Evolutionary conservation across 2,113 vertebrate genomes (phyloP).

Genomic region (Ammospiza caudacuta): DNA sequence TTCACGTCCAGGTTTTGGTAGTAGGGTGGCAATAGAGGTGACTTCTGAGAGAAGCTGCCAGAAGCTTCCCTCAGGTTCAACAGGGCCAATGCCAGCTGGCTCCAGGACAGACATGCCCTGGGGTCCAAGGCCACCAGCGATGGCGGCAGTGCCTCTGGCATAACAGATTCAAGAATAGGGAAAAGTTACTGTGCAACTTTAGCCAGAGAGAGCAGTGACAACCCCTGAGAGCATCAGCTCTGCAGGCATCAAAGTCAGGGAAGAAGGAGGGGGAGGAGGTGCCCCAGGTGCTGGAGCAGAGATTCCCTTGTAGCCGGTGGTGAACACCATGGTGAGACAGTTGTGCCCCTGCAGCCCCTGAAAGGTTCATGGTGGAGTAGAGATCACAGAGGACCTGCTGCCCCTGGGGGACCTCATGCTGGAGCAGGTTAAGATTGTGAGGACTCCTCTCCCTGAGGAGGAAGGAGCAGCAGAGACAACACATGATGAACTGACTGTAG

Average conservation of each 20-base stretch:
- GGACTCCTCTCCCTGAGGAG: neutral
- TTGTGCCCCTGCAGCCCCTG: neutral
- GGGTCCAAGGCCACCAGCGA: neutral
- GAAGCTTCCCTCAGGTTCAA: neutral
- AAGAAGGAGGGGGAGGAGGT: neutral
- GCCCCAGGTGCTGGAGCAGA: neutral
- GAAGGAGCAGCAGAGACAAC: neutral
- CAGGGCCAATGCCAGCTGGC: neutral
- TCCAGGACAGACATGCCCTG: fast-evolving
- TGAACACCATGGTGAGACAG: neutral
- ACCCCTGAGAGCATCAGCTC: neutral
- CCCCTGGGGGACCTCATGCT: neutral
- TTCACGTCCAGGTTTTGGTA: neutral
- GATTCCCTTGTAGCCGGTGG: neutral
- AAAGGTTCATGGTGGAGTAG: neutral
- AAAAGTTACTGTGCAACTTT: neutral
- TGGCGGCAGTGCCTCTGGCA: fast-evolving
- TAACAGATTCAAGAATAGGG: neutral
- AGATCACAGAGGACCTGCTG: neutral
- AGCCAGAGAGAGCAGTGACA: neutral
- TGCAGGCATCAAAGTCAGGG: neutral
- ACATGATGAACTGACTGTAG: fast-evolving
- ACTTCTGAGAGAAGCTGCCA: neutral
- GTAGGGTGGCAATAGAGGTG: neutral
- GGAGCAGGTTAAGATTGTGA: neutral